Evolutionary conservation across 1,140 invertebrate species (phyloP).

Genomic region (Danaus melanippus): DNA sequence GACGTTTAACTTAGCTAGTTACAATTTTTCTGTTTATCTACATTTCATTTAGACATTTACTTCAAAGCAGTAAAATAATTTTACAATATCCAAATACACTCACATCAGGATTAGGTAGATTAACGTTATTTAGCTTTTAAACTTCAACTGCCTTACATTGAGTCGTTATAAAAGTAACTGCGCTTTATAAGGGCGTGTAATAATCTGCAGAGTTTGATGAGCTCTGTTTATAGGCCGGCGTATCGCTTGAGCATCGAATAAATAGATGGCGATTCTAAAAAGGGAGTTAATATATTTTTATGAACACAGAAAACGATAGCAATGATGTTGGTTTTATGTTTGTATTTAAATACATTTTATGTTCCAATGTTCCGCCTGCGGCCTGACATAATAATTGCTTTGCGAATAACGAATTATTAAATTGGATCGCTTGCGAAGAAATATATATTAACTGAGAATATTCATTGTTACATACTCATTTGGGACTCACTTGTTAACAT

Average conservation of each 20-base stretch:
- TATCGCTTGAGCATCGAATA: slow-evolving; percentile 10
- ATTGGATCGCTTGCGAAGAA: too few relatives aligned
- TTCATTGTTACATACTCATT: too few relatives aligned
- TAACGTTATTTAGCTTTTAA: slow-evolving; percentile 2
- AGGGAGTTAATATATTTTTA: slow-evolving; percentile 15
- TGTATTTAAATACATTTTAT: neutral
- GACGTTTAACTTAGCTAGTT: too few relatives aligned
- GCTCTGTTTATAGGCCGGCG: slow-evolving; percentile 8
- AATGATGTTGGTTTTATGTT: slow-evolving; percentile 3
- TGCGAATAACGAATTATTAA: too few relatives aligned
- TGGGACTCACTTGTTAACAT: too few relatives aligned
- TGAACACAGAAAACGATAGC: slow-evolving; percentile 9
- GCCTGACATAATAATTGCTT: too few relatives aligned
- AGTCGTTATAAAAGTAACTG: slow-evolving; percentile 7
- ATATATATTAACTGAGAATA: too few relatives aligned
- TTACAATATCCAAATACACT: too few relatives aligned
- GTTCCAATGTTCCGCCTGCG: too few relatives aligned
- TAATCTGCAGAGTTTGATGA: slow-evolving; percentile 14
- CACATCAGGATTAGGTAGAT: neutral
- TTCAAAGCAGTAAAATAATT: too few relatives aligned
- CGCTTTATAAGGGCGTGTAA: slow-evolving; percentile 10
- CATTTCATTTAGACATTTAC: too few relatives aligned
- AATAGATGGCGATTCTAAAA: slow-evolving; percentile 11
- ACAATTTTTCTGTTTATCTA: too few relatives aligned
- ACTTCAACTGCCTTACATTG: neutral